Evolutionary conservation across 2,113 vertebrate genomes (phyloP).

Genomic region (Leptodactylus fuscus): DNA sequence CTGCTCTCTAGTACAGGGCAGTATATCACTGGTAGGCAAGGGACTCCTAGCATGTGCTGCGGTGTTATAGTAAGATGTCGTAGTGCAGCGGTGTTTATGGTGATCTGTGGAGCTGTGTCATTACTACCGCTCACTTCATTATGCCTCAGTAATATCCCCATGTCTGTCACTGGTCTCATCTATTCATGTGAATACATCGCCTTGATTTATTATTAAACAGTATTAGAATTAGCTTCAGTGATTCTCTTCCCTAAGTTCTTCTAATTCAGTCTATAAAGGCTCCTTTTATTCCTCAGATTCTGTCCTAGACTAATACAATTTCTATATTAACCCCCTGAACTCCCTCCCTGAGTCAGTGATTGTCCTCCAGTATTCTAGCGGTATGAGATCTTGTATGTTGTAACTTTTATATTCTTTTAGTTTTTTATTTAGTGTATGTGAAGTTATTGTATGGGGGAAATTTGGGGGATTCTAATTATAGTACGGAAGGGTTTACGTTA

Average conservation of each 20-base stretch:
- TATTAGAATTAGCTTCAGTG: constrained; percentile 35
- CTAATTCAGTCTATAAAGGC: not conserved
- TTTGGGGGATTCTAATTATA: too few relatives aligned
- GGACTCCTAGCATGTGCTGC: too few relatives aligned
- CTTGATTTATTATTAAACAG: constrained; percentile 44
- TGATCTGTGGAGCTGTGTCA: constrained; percentile 1
- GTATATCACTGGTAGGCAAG: too few relatives aligned
- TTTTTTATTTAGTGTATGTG: too few relatives aligned
- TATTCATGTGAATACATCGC: constrained; percentile 30
- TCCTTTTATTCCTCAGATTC: not conserved
- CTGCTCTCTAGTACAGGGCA: too few relatives aligned
- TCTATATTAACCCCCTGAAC: too few relatives aligned
- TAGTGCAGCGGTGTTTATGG: not conserved
- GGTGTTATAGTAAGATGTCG: not conserved
- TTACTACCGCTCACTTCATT: not conserved
- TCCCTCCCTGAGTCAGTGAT: too few relatives aligned
- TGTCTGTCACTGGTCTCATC: constrained; percentile 23
- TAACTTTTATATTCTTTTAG: too few relatives aligned
- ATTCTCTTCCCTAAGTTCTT: constrained; percentile 18
- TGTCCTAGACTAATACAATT: not conserved
- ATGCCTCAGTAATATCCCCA: constrained; percentile 17
- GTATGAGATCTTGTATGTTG: too few relatives aligned
- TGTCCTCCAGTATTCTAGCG: too few relatives aligned
- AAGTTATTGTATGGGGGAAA: too few relatives aligned
- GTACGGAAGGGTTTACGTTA: too few relatives aligned